These are phyloP conservation scores for Pangasianodon hypophthalmus DNA, from an alignment of 2,113 vertebrate genomes.

Conservation along the genomic window DNA sequence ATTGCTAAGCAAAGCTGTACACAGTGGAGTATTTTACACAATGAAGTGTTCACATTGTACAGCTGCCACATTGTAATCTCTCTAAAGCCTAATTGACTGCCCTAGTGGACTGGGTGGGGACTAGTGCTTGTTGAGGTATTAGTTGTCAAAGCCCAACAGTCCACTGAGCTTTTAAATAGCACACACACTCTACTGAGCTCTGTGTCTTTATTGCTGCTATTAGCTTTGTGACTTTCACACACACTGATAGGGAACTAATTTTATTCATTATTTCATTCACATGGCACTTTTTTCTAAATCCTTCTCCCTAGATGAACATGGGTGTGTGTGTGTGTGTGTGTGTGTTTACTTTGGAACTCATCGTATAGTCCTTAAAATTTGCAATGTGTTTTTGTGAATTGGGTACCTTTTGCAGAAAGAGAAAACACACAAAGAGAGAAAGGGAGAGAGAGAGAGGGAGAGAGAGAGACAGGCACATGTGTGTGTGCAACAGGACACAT, in stretches of 20 bases:
- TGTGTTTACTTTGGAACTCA: background rate
- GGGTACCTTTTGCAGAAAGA: background rate
- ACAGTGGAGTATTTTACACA: background rate
- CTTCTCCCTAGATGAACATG: background rate
- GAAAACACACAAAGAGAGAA: background rate
- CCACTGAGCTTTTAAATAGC: background rate
- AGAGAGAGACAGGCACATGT: background rate
- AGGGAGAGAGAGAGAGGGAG: background rate
- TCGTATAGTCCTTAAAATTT: background rate
- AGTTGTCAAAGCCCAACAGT: background rate
- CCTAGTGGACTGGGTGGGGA: slow-evolving; percentile 2
- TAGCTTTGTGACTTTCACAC: slow-evolving; percentile 34
- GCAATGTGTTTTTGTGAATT: background rate
- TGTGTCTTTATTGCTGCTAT: slow-evolving; percentile 33
- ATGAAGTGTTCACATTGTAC: background rate
- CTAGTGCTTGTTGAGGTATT: background rate
- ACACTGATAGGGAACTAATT: background rate
- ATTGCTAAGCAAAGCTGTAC: background rate
- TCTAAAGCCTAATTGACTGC: background rate
- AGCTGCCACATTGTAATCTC: background rate
- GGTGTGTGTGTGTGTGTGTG: background rate
- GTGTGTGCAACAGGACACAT: background rate
- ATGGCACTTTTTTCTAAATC: slow-evolving; percentile 19
- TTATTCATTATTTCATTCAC: background rate
- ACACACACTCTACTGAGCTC: background rate